Evolutionary conservation across 2,113 vertebrate genomes (phyloP), one percentile per base, ranked within the genome.

Genomic region (Pseudolaguvia tuberculata): DNA sequence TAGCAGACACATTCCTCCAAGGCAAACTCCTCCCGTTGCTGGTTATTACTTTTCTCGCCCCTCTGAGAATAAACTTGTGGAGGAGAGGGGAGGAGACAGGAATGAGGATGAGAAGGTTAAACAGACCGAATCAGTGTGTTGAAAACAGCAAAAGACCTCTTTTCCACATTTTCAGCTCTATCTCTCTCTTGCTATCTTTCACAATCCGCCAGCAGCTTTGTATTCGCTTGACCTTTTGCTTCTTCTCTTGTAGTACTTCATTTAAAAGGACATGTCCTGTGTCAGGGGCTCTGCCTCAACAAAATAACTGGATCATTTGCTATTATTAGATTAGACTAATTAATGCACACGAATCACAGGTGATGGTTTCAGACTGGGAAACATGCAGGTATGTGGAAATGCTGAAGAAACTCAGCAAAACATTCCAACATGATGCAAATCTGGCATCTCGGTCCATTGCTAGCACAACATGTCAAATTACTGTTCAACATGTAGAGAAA

Each of bases 21-120:
- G 71, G 76, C 76, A 66, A 59, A 27, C 27, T 63, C 70, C 63
- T 56, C 48, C 56, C 51, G 57, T 47, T 70, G 71, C 74, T 67
- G 63, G 63, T 81, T 81, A 74, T 81, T 78, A 75, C 72, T 71
- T 74, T 65, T 42, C 58, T 55, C 14, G 45, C 65, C 52, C 71
- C 57, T 8, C 7, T 14, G 50, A 61, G 62, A 76, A 25, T 13
- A 47, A 72, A 39, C 47, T 18, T 42, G 20, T 27, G 20, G 21
- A 25, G n/a, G 13, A 18, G 0, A 0, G 15, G 42, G 42, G 61
- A 4, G 2, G 51, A 20, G 51, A 9, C 18, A 6, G 15, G 6
- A 10, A 12, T 12, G 52, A 67, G 6, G 2, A 13, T n/a, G 21
- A 56, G 50, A 63, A 50, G 17, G 47, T 15, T 18, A 48, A 47